A percentile compares a stretch with the other conserved stretches of the same genome.
Evolutionary conservation across 1,140 invertebrate species (phyloP).

Genomic region (Drosophila nikananu): DNA sequence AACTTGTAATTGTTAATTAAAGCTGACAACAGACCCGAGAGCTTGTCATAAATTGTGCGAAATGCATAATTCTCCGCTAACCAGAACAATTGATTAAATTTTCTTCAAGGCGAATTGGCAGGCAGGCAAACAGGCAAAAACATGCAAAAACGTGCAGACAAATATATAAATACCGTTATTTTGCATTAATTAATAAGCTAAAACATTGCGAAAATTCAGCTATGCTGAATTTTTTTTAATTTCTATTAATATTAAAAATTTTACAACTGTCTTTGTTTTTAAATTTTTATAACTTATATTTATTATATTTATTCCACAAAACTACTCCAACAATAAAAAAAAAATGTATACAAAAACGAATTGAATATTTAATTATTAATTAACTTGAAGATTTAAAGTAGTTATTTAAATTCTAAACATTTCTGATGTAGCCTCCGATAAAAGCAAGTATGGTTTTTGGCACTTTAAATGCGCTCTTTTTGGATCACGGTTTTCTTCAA

Average conservation of each 20-base stretch:
- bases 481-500: constrained; percentile 9
- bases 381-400: constrained; percentile 8
- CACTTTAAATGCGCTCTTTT: constrained; percentile 40
- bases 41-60: constrained; percentile 17
- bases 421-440: constrained; percentile 6
- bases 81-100: constrained; percentile 26
- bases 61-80: constrained; percentile 30
- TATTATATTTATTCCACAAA: neutral
- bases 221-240: no score
- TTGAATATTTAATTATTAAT: constrained; percentile 1
- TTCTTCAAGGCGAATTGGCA: constrained; percentile 22
- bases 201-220: neutral
- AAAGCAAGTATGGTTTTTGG: constrained; percentile 44
- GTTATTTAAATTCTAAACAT: neutral
- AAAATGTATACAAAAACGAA: neutral
- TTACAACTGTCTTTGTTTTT: no score
- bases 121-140: constrained; percentile 5
- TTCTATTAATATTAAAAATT: no score
- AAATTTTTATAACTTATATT: neutral
- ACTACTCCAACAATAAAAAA: neutral
- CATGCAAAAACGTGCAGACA: neutral
- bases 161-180: neutral
- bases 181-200: neutral
- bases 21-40: constrained; percentile 27
- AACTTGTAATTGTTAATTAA: constrained; percentile 46